Percentiles rank a stretch among this genome's conserved stretches.
phyloP scores from a whole-genome alignment of 2,888 invertebrate genomes.

The Lasiommata megera region DNA sequence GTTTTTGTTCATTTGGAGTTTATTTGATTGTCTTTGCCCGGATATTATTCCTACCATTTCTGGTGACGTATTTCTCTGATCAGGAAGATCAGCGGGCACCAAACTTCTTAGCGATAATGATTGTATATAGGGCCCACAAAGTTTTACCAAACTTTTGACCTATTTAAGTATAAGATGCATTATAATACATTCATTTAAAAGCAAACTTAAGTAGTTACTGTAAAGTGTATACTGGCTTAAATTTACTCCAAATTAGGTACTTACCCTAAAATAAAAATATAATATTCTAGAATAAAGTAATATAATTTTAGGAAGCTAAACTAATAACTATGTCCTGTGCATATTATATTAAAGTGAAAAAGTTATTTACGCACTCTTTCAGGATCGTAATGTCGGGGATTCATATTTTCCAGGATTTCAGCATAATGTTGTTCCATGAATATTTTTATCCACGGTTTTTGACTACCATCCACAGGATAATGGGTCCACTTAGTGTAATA shows the following conservation, averaged over 20 bases:
- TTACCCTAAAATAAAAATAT: no score
- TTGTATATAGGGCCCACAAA: constrained; percentile 71
- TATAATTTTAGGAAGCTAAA: no score
- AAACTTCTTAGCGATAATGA: constrained; percentile 63
- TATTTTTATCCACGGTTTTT: constrained; percentile 66
- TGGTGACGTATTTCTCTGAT: constrained; percentile 66
- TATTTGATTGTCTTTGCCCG: constrained; percentile 49
- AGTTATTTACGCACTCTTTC: constrained; percentile 56
- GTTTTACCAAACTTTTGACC: constrained; percentile 64
- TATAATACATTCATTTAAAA: no score
- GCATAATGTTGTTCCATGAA: constrained; percentile 72
- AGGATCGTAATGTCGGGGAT: constrained; percentile 72
- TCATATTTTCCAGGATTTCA: constrained; percentile 70
- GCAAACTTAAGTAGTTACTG: no score
- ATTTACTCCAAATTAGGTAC: no score
- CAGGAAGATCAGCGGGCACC: constrained; percentile 65
- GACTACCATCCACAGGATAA: constrained; percentile 45
- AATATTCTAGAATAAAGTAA: no score
- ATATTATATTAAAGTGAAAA: no score
- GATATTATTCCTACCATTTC: constrained; percentile 71
- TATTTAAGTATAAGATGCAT: constrained; percentile 27
- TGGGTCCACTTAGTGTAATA: constrained; percentile 62
- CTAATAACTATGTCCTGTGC: no score
- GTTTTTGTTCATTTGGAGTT: constrained; percentile 43
- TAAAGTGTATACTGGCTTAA: no score